Evolutionary conservation across 2,888 invertebrate species (phyloP).

Genomic region (Glaucopsyche alexis): DNA sequence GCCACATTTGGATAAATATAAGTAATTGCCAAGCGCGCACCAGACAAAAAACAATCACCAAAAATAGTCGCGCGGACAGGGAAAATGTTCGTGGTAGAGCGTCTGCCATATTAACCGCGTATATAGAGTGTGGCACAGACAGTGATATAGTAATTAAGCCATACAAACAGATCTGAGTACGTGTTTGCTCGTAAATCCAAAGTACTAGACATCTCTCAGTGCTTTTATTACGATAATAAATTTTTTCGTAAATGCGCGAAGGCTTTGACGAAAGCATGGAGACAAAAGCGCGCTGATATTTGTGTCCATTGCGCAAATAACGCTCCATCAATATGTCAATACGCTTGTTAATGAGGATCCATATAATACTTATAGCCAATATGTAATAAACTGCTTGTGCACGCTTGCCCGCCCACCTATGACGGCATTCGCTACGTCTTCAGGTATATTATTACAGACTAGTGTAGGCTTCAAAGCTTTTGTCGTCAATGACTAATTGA

Average conservation of each 20-base stretch:
- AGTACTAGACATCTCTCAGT: background rate
- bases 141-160: background rate
- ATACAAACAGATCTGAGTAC: background rate
- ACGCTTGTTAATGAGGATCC: background rate
- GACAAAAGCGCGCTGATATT: background rate
- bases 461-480: too few species aligned
- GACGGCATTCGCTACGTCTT: slow-evolving; percentile 13
- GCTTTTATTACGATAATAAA: background rate
- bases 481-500: too few species aligned
- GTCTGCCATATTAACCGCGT: background rate
- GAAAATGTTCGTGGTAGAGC: background rate
- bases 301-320: background rate
- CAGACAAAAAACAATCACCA: slow-evolving; percentile 29
- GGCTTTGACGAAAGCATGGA: background rate
- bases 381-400: background rate
- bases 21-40: slow-evolving; percentile 36
- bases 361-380: background rate
- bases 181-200: background rate
- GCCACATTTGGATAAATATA: slow-evolving; percentile 54
- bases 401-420: slow-evolving; percentile 9
- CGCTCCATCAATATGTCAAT: background rate
- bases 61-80: background rate
- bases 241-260: background rate
- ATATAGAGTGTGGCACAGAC: background rate
- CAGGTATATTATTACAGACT: background rate